Percentiles rank a stretch among this genome's conserved stretches.
phyloP scores from a whole-genome alignment of 2,888 invertebrate genomes.

The Apomyelois bistriatella region DNA sequence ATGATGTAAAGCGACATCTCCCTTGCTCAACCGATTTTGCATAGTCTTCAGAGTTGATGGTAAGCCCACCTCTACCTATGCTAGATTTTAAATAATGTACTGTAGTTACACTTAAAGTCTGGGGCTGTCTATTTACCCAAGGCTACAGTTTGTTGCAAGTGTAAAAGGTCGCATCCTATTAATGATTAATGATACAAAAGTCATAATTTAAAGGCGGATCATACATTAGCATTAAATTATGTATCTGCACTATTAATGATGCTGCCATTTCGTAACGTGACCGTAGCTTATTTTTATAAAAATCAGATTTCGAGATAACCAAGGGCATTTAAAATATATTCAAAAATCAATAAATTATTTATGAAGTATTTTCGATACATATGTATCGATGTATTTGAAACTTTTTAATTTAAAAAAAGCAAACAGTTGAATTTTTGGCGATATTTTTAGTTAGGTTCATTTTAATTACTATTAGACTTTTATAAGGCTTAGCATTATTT shows the following conservation, averaged over 20 bases:
- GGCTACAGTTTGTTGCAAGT: conserved; percentile 22
- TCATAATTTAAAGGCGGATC: not conserved
- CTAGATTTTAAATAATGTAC: no score
- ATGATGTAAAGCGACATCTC: no score
- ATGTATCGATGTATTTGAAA: no score
- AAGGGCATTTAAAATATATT: not conserved
- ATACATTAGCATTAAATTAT: not conserved
- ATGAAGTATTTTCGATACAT: no score
- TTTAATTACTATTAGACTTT: no score
- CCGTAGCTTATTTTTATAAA: not conserved
- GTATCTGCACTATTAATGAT: not conserved
- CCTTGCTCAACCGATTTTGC: no score
- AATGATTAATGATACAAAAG: conserved; percentile 23
- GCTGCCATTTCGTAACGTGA: not conserved
- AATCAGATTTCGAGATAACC: not conserved
- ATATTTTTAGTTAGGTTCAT: no score
- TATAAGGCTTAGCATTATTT: no score
- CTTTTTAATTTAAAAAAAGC: no score
- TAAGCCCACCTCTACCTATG: no score
- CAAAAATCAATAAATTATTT: not conserved
- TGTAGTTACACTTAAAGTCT: not conserved
- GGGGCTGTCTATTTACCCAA: conserved; percentile 31
- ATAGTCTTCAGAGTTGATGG: no score
- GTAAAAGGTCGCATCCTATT: conserved; percentile 31
- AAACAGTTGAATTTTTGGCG: no score